Percentiles rank a stretch among this genome's conserved stretches.
These are phyloP conservation scores for Drosophila pachea DNA, from an alignment of 1,140 invertebrate genomes.

Conservation along the genomic window DNA sequence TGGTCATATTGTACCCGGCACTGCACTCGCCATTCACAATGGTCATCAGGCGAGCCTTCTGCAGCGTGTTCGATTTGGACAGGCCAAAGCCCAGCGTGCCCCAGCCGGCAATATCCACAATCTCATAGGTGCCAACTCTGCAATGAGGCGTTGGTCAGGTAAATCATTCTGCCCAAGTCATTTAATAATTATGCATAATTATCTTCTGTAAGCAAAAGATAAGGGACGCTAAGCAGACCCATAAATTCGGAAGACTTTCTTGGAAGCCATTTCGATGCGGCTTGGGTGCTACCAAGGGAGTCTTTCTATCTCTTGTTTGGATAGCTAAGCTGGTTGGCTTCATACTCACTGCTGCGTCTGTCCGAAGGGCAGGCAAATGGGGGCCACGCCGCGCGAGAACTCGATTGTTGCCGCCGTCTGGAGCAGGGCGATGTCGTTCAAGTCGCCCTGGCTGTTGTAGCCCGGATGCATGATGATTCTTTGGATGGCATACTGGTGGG, in stretches of 20 bases:
- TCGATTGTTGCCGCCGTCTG: slow-evolving; percentile 44
- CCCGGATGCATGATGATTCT: slow-evolving; percentile 56
- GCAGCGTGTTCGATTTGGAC: slow-evolving; percentile 64
- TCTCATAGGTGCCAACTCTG: slow-evolving; percentile 32
- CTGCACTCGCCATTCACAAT: slow-evolving; percentile 52
- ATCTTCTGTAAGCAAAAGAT: not conserved
- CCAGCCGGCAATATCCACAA: slow-evolving; percentile 69
- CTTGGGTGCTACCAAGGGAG: too few species aligned
- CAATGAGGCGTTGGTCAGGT: not conserved
- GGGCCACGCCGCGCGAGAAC: slow-evolving; percentile 69
- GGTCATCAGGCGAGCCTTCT: slow-evolving; percentile 61
- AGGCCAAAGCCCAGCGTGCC: slow-evolving; percentile 62
- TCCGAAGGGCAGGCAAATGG: slow-evolving; percentile 65
- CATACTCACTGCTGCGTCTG: slow-evolving; percentile 49
- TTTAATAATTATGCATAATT: not conserved
- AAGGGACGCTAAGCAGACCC: not conserved
- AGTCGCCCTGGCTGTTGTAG: slow-evolving; percentile 36
- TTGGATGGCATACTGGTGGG: slow-evolving; percentile 54
- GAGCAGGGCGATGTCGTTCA: slow-evolving; percentile 68
- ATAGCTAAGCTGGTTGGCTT: too few species aligned
- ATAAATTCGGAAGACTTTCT: too few species aligned
- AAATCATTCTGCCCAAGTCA: too few species aligned
- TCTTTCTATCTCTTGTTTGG: too few species aligned
- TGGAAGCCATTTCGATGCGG: too few species aligned
- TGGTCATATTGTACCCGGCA: slow-evolving; percentile 44